phyloP scores from a whole-genome alignment of 2,113 vertebrate genomes.

The Diphyllodes magnificus region DNA sequence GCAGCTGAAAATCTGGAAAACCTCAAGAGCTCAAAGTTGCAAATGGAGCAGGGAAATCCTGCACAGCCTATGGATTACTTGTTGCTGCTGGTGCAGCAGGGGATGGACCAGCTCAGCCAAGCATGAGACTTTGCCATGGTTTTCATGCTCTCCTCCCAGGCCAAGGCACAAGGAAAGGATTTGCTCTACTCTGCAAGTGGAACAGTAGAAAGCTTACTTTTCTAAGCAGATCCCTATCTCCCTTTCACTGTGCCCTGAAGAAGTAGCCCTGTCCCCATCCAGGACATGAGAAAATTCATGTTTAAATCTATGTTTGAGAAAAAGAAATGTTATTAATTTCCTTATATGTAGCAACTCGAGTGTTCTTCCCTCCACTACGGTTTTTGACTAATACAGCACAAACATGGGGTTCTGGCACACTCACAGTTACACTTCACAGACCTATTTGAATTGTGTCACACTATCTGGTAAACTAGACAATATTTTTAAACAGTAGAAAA shows the following conservation, averaged over 20 bases:
- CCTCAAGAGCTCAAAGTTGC: background rate
- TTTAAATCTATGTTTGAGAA: background rate
- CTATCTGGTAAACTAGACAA: background rate
- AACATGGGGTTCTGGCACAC: accelerated
- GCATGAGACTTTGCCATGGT: background rate
- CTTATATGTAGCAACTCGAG: background rate
- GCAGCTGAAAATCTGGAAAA: background rate
- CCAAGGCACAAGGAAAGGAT: background rate
- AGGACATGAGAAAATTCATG: background rate
- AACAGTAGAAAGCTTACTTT: background rate
- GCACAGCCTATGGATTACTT: background rate
- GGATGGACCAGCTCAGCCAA: background rate
- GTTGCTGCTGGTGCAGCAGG: background rate
- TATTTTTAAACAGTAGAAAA: background rate
- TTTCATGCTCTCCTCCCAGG: background rate
- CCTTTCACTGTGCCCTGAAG: background rate
- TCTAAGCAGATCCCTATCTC: too few species aligned
- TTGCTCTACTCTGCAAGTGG: background rate
- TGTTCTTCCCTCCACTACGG: background rate
- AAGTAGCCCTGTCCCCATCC: background rate
- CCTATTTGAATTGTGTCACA: background rate
- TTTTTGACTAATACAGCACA: background rate
- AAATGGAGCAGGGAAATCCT: background rate
- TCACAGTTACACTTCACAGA: background rate
- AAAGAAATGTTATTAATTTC: background rate